Evolutionary conservation across 2,888 invertebrate genomes (phyloP), one percentile per base, ranked within the genome.

Genomic region (Gnatocerus cornutus): DNA sequence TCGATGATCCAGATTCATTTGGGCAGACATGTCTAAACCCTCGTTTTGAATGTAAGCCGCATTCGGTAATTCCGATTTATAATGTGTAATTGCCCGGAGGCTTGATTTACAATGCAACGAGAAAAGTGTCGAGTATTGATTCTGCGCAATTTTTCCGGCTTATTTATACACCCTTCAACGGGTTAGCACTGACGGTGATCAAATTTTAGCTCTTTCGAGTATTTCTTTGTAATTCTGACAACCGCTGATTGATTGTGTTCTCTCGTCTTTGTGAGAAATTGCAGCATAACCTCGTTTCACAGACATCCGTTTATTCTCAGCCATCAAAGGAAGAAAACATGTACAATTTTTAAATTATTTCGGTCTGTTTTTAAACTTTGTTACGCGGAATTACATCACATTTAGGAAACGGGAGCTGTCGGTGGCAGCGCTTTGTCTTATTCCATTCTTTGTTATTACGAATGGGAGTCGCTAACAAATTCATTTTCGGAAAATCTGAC

Each of bases 61-160:
- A 14, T 43, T 45, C 46, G 16, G 10, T 46, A 59, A 43, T 59
- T 62, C 16, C 55, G 53, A 64, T 55, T 53, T 64, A 43, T 52
- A 64, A 64, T 30, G 59, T 43, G 45, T 53, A 64, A 64, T 64
- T 64, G 53, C 30, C n/a, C 39, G 52, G 41, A 48, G 39, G 12
- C 41, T 62, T 62, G 62, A 62, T 62, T 62, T 62, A 62, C 50
- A 62, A 62, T 52, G 62, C 27, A 33, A 33, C 7, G 33, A 33
- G 33, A 33, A 33, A 33, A 33, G 33, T 33, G 33, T 33, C 1
- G 7, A 33, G 33, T 33, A 33, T 33, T n/a, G 33, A 33, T 33
- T 33, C 21, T 21, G 33, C n/a, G 30, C 13, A 33, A 14, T 12
- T 12, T 33, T 30, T 33, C 7, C 50, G 9, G 7, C 5, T 52